Percentiles rank a stretch among this genome's conserved stretches.
Evolutionary conservation across 2,888 invertebrate genomes (phyloP).

Genomic region (Nemurella pictetii): DNA sequence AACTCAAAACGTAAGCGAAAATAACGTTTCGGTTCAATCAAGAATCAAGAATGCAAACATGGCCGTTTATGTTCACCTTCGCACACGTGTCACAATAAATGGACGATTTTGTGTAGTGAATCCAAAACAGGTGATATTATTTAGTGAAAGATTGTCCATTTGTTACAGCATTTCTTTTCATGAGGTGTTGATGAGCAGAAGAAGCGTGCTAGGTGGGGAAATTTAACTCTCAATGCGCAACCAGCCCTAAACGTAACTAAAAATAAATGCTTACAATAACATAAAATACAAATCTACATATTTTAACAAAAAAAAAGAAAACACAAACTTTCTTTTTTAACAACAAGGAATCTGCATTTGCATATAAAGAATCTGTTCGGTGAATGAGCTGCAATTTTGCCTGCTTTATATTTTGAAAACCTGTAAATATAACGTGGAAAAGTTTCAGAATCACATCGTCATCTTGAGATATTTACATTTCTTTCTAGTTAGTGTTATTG

Average conservation of each 20-base stretch:
- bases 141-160: too few relatives aligned
- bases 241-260: not conserved
- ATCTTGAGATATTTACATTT: slow-evolving; percentile 10
- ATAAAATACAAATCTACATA: slow-evolving; percentile 27
- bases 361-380: slow-evolving; percentile 34
- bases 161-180: too few relatives aligned
- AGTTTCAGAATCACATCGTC: slow-evolving; percentile 8
- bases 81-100: too few relatives aligned
- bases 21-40: too few relatives aligned
- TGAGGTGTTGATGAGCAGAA: too few relatives aligned
- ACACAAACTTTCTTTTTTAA: slow-evolving; percentile 2
- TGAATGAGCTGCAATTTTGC: slow-evolving; percentile 31
- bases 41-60: too few relatives aligned
- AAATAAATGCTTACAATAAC: slow-evolving; percentile 23
- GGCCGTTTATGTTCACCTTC: too few relatives aligned
- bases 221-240: too few relatives aligned
- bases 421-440: slow-evolving; percentile 15
- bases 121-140: too few relatives aligned
- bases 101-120: too few relatives aligned
- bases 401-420: slow-evolving; percentile 23
- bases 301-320: slow-evolving; percentile 10
- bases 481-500: slow-evolving; percentile 22
- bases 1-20: too few relatives aligned
- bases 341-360: slow-evolving; percentile 25
- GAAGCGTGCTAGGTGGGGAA: too few relatives aligned